A percentile compares a stretch with the other conserved stretches of the same genome.
These are phyloP conservation scores for Astreopora myriophthalma DNA, from an alignment of 64 coral and sea anemone genomes.

Conservation along the genomic window DNA sequence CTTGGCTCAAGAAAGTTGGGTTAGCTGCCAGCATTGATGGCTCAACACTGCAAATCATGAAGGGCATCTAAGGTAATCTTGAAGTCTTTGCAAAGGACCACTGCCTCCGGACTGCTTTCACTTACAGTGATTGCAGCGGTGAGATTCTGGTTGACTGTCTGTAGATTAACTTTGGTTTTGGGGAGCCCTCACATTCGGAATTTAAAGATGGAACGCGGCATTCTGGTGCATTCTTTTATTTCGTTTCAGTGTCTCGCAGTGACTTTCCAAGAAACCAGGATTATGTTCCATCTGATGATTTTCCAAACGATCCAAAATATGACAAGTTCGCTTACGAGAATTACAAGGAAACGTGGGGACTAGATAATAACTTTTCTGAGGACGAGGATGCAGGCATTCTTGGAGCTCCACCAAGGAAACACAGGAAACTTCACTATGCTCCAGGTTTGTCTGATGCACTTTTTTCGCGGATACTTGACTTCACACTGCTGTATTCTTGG, in stretches of 20 bases:
- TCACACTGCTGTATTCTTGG: too few relatives aligned
- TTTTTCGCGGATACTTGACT: too few relatives aligned
- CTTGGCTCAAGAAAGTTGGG: too few relatives aligned
- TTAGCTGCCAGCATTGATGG: too few relatives aligned
- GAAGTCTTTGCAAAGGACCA: too few relatives aligned
- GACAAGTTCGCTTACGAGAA: slow-evolving; percentile 45
- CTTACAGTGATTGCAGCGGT: too few relatives aligned
- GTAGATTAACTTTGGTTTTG: too few relatives aligned
- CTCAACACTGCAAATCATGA: too few relatives aligned
- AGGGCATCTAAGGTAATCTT: too few relatives aligned
- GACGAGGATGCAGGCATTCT: neutral
- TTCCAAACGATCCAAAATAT: slow-evolving; percentile 21
- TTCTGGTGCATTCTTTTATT: neutral
- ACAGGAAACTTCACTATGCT: neutral
- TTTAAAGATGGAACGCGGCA: too few relatives aligned
- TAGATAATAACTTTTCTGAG: neutral
- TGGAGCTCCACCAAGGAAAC: neutral
- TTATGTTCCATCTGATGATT: neutral
- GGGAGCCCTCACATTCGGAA: neutral
- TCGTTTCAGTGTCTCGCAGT: neutral
- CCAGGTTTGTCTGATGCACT: neutral
- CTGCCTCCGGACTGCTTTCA: too few relatives aligned
- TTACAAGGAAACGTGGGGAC: slow-evolving; percentile 29
- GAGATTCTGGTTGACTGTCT: too few relatives aligned
- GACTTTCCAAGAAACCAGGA: slow-evolving; percentile 3